Evolutionary conservation across 2,888 invertebrate species (phyloP).

Genomic region (Eremobia ochroleuca): DNA sequence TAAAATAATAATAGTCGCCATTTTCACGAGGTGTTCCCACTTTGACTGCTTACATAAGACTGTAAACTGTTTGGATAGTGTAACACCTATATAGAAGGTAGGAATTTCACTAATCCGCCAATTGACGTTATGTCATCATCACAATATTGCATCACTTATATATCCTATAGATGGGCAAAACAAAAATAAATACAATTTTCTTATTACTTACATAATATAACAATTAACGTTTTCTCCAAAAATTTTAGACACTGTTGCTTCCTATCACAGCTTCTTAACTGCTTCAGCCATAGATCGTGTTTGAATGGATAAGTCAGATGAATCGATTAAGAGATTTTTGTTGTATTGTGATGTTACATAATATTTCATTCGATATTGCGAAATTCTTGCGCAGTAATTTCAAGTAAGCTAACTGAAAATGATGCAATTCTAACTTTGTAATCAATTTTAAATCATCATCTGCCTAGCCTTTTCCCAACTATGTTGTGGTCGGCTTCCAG

Average conservation of each 20-base stretch:
- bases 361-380: slow-evolving; percentile 12
- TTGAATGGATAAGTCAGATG: not conserved
- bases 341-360: not conserved
- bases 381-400: slow-evolving; percentile 26
- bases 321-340: not conserved
- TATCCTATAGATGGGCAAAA: not conserved
- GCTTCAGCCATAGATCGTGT: not conserved
- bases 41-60: slow-evolving; percentile 25
- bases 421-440: too few species aligned
- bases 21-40: slow-evolving; percentile 8
- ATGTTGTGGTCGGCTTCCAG: too few species aligned
- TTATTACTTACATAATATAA: not conserved
- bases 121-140: slow-evolving; percentile 14
- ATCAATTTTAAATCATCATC: too few species aligned
- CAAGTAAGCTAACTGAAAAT: not conserved
- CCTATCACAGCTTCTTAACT: not conserved
- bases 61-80: not conserved
- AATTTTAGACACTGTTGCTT: too few species aligned
- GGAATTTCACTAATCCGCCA: slow-evolving; percentile 9
- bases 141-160: slow-evolving; percentile 35
- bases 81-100: slow-evolving; percentile 5
- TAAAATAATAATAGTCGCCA: not conserved
- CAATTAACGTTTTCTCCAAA: not conserved
- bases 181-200: not conserved
- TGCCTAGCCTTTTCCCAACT: too few species aligned